Evolutionary conservation across 2,797 vertebrate species (phyloP).

Genomic region (Urophycis tenuis): DNA sequence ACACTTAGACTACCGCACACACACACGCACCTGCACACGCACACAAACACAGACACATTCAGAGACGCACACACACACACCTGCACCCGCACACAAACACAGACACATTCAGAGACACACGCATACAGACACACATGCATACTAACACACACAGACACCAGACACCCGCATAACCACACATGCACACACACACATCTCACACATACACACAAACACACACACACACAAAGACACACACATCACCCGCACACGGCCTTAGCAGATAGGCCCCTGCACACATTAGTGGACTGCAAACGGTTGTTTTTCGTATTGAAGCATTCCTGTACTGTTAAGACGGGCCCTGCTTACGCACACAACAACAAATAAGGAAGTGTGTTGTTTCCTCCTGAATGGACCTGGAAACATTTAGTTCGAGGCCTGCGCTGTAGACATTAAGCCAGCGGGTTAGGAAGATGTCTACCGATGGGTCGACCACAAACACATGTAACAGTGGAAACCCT

Average conservation of each 20-base stretch:
- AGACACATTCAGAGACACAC: too few relatives aligned
- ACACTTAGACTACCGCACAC: too few relatives aligned
- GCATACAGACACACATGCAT: too few relatives aligned
- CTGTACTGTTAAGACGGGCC: neutral
- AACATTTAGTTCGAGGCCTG: slow-evolving; percentile 8
- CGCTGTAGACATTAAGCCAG: neutral
- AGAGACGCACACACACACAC: too few relatives aligned
- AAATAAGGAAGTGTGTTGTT: neutral
- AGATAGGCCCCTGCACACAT: neutral
- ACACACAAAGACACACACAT: neutral
- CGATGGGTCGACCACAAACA: slow-evolving; percentile 24
- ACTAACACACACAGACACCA: too few relatives aligned
- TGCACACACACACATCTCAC: too few relatives aligned
- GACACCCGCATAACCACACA: too few relatives aligned
- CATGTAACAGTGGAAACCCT: slow-evolving; percentile 32
- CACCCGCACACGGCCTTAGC: neutral
- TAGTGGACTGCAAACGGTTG: neutral
- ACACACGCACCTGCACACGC: too few relatives aligned
- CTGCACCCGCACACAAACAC: neutral
- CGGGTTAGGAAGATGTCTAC: neutral
- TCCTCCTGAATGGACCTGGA: neutral
- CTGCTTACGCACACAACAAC: neutral
- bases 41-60: neutral
- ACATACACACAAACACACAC: neutral
- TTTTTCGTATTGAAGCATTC: neutral